These are phyloP conservation scores for Mimas tiliae DNA, from an alignment of 2,888 invertebrate species.

Conservation along the genomic window DNA sequence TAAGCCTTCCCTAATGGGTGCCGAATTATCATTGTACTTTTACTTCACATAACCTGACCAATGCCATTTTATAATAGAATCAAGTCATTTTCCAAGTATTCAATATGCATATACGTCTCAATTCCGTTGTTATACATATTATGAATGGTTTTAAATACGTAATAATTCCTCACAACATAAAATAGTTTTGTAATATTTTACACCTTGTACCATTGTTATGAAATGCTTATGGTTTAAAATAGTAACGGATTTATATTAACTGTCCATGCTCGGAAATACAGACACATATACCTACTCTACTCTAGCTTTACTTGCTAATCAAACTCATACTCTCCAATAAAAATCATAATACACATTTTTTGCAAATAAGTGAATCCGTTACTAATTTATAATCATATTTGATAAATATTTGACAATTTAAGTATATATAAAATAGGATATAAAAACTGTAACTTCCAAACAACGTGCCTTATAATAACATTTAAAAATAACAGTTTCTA, in stretches of 20 bases:
- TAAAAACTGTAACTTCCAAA: conserved; percentile 24
- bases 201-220: conserved; percentile 1
- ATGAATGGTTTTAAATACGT: conserved; percentile 2
- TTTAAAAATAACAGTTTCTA: conserved; percentile 20
- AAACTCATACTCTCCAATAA: not conserved
- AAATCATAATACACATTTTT: not conserved
- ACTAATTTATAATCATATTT: conserved; percentile 6
- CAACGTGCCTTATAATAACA: conserved; percentile 26
- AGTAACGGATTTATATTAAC: conserved; percentile 9
- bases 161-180: conserved; percentile 10
- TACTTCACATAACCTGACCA: conserved; percentile 11
- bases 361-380: not conserved
- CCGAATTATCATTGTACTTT: not conserved
- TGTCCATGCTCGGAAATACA: not conserved
- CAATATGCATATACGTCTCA: conserved; percentile 1
- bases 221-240: not conserved
- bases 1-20: not conserved
- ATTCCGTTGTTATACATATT: not conserved
- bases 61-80: conserved; percentile 14
- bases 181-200: conserved; percentile 18
- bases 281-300: not conserved
- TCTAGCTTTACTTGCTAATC: too few species aligned
- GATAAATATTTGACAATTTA: conserved; percentile 23
- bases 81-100: not conserved
- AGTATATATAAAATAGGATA: conserved; percentile 20